phyloP scores from a whole-genome alignment of 2,113 vertebrate species.

The Dicrurus megarhynchus region DNA sequence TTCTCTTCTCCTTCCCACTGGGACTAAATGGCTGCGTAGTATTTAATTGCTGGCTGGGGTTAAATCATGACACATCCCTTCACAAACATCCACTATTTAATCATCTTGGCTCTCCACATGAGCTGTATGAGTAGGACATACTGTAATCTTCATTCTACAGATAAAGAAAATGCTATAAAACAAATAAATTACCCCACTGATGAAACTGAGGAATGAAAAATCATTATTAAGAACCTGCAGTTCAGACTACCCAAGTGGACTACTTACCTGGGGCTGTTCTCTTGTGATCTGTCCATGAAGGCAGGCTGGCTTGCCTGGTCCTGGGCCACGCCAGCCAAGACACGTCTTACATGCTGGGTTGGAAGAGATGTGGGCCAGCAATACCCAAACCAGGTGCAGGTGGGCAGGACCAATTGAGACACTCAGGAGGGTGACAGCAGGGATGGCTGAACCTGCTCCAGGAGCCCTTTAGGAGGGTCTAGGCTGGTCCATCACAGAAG shows the following conservation, averaged over 20 bases:
- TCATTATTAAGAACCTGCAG: background rate
- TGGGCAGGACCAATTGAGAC: background rate
- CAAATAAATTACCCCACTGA: background rate
- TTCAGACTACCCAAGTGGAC: background rate
- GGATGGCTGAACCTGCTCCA: background rate
- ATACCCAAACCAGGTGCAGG: background rate
- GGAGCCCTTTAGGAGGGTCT: background rate
- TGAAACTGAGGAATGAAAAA: background rate
- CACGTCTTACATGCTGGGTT: background rate
- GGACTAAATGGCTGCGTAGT: background rate
- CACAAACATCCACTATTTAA: background rate
- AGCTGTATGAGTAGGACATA: background rate
- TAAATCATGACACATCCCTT: background rate
- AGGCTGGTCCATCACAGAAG: background rate
- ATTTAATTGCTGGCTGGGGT: background rate
- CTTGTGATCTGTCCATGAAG: background rate
- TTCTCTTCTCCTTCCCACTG: background rate
- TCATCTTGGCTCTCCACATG: background rate
- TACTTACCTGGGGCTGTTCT: background rate
- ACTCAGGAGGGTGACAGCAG: fast-evolving
- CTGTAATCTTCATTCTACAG: background rate
- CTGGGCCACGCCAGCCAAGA: background rate
- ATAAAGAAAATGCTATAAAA: background rate
- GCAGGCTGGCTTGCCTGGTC: background rate
- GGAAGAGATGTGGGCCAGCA: fast-evolving